Conservation (phyloP, 2,113 vertebrate species). For the Acrocephalus kingi region DNA sequence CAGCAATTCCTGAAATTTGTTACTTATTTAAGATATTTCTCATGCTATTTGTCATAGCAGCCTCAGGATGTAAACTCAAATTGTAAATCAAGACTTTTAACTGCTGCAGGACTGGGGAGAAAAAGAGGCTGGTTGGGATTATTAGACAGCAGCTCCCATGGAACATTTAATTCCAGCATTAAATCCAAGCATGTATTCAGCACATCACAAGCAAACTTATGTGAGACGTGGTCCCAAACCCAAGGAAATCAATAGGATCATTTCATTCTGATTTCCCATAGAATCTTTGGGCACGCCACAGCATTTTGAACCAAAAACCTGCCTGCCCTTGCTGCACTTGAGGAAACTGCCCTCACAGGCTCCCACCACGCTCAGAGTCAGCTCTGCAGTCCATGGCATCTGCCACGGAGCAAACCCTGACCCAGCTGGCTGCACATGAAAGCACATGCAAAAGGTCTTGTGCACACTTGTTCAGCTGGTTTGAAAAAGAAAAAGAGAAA, state of each 20-base stretch:
- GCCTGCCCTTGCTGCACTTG: not conserved
- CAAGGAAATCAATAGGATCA: not conserved
- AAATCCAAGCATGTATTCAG: not conserved
- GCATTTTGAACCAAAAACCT: not conserved
- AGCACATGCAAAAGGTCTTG: not conserved
- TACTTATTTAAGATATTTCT: not conserved
- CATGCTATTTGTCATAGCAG: not conserved
- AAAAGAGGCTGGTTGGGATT: not conserved
- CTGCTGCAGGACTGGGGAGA: not conserved
- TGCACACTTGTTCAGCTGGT: not conserved
- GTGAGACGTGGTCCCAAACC: not conserved
- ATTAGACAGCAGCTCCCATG: not conserved
- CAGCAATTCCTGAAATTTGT: not conserved
- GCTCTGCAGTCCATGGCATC: not conserved
- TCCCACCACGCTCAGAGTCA: fast-evolving
- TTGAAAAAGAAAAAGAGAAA: not conserved
- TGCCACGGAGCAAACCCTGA: not conserved
- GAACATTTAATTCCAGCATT: not conserved
- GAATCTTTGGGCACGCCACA: not conserved
- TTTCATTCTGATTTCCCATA: not conserved
- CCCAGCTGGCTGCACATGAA: not conserved
- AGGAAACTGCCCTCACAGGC: not conserved
- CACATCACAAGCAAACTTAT: not conserved
- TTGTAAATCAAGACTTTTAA: not conserved
- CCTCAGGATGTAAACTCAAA: not conserved